Evolutionary conservation across 1,140 invertebrate species (phyloP).

Genomic region (Pteromalus puparum): DNA sequence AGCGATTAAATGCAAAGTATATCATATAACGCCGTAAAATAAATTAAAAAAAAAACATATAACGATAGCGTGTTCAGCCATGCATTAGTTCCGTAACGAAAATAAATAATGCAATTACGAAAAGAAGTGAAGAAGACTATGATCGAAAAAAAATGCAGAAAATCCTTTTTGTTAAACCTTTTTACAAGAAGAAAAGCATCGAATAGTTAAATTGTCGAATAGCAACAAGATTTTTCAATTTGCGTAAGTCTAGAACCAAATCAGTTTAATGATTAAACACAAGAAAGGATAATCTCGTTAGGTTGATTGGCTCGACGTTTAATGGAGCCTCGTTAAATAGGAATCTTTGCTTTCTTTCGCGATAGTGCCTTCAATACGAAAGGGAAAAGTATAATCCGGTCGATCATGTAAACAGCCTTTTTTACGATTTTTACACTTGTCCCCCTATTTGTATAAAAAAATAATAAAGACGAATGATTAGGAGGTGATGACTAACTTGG

Average conservation of each 20-base stretch:
- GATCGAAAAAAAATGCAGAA: constrained; percentile 41
- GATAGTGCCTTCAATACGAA: constrained; percentile 52
- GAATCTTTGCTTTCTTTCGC: constrained; percentile 52
- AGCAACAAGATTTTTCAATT: constrained; percentile 26
- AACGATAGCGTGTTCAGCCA: constrained; percentile 29
- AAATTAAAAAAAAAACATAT: neutral
- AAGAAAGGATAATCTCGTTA: constrained; percentile 25
- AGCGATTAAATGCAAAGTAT: constrained; percentile 38
- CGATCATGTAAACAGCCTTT: constrained; percentile 49
- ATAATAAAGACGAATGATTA: constrained; percentile 40
- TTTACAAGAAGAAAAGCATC: constrained; percentile 32
- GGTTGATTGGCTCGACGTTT: constrained; percentile 36
- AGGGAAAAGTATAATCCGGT: constrained; percentile 46
- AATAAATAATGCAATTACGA: constrained; percentile 20
- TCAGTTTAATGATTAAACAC: constrained; percentile 32
- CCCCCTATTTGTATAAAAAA: constrained; percentile 33
- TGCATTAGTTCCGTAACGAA: constrained; percentile 35
- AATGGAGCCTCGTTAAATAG: constrained; percentile 32
- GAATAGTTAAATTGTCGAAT: constrained; percentile 42
- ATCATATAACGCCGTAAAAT: constrained; percentile 36
- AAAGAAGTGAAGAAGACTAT: constrained; percentile 26
- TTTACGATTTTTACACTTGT: constrained; percentile 52
- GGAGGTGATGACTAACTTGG: constrained; percentile 29
- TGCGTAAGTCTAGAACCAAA: constrained; percentile 17
- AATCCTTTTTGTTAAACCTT: constrained; percentile 25